phyloP scores from a whole-genome alignment of 2,113 vertebrate genomes.

The Channa argus region DNA sequence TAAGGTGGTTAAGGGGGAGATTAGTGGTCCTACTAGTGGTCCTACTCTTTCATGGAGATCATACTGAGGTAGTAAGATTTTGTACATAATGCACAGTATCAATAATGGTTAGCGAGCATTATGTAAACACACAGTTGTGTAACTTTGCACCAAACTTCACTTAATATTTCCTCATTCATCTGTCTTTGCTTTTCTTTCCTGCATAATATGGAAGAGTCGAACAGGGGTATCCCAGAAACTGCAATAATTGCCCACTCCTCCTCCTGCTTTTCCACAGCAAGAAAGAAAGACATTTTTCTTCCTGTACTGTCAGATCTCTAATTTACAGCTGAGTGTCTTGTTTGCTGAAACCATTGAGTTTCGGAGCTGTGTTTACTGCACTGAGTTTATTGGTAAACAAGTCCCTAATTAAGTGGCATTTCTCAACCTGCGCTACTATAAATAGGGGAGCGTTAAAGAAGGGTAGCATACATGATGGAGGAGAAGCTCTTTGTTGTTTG shows the following conservation, averaged over 20 bases:
- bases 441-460: constrained; percentile 64
- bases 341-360: constrained; percentile 22
- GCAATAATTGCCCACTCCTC: constrained; percentile 7
- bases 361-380: constrained; percentile 8
- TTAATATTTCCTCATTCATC: background rate
- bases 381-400: constrained; percentile 51
- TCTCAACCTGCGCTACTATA: constrained; percentile 51
- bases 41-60: too few species aligned
- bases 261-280: background rate
- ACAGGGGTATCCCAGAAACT: background rate
- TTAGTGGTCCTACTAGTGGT: too few species aligned
- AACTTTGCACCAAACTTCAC: constrained; percentile 8
- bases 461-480: constrained; percentile 43
- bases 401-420: constrained; percentile 50
- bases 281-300: constrained; percentile 2
- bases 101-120: constrained; percentile 9
- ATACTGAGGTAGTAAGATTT: too few species aligned
- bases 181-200: background rate
- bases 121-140: constrained; percentile 18
- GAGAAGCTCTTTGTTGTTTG: constrained; percentile 64
- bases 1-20: too few species aligned
- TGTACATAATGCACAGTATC: too few species aligned
- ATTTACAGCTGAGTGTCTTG: background rate
- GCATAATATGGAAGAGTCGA: background rate
- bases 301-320: constrained; percentile 20